A percentile compares a stretch with the other conserved stretches of the same genome.
phyloP scores from a whole-genome alignment of 35 echinoderm and acorn worm species.

The Ophioderma brevispina region DNA sequence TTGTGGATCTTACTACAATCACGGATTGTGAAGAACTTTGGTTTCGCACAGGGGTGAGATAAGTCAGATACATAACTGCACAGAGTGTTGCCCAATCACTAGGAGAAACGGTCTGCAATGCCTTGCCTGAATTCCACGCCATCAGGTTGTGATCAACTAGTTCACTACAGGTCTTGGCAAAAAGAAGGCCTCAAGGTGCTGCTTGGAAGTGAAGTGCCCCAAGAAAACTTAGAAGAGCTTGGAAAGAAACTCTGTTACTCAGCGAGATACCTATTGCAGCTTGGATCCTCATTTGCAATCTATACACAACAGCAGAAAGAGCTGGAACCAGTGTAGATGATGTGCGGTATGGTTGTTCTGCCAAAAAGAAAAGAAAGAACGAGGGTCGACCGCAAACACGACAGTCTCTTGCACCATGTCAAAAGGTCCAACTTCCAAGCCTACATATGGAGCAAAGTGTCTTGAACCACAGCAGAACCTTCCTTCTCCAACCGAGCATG shows the following conservation, averaged over 20 bases:
- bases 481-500: not conserved
- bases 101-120: no score
- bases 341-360: constrained; percentile 4
- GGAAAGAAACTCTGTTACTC: not conserved
- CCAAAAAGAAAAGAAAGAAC: not conserved
- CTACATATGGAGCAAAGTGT: not conserved
- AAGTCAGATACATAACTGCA: no score
- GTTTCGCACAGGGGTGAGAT: no score
- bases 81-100: not conserved
- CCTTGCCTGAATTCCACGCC: no score
- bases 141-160: not conserved
- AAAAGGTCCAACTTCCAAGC: not conserved
- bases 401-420: not conserved
- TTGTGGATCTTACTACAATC: no score
- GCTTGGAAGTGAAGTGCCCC: not conserved
- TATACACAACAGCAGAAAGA: not conserved
- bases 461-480: constrained; percentile 12
- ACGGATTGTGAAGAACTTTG: no score
- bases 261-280: not conserved
- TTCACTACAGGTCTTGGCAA: not conserved
- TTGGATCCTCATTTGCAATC: not conserved
- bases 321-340: not conserved
- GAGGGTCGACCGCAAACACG: not conserved
- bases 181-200: not conserved
- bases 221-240: not conserved